A percentile compares a stretch with the other conserved stretches of the same genome.
Conservation (phyloP, 2,797 vertebrate genomes). For the Megalops cyprinoides region DNA sequence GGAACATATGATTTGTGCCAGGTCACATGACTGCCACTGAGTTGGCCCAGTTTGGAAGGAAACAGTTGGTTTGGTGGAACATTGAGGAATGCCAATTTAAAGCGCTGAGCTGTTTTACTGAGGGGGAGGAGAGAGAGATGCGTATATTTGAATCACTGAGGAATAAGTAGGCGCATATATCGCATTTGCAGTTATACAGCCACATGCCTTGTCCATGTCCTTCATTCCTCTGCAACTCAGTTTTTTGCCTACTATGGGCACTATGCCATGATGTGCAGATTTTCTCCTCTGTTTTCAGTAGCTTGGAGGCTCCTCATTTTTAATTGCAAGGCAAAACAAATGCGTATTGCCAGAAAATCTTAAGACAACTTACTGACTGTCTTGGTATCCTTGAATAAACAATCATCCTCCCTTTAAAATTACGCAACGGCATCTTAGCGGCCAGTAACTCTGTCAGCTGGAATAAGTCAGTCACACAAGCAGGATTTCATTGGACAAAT, state of each 20-base stretch:
- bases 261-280: background rate
- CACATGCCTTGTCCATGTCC: background rate
- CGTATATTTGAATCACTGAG: too few relatives aligned
- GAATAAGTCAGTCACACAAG: slow-evolving; percentile 5
- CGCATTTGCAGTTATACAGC: background rate
- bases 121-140: background rate
- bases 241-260: too few relatives aligned
- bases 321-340: background rate
- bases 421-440: background rate
- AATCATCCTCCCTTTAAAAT: background rate
- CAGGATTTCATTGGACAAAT: slow-evolving; percentile 3
- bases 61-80: too few relatives aligned
- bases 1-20: too few relatives aligned
- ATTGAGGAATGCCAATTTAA: too few relatives aligned
- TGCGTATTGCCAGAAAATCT: slow-evolving; percentile 3
- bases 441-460: background rate
- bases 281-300: background rate
- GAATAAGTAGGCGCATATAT: background rate
- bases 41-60: too few relatives aligned
- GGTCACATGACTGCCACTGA: too few relatives aligned
- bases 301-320: background rate
- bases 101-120: too few relatives aligned
- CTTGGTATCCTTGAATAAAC: background rate
- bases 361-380: background rate
- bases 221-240: background rate